Evolutionary conservation across 2,888 invertebrate genomes (phyloP), one percentile per base, ranked within the genome.

Genomic region (Merodon equestris): DNA sequence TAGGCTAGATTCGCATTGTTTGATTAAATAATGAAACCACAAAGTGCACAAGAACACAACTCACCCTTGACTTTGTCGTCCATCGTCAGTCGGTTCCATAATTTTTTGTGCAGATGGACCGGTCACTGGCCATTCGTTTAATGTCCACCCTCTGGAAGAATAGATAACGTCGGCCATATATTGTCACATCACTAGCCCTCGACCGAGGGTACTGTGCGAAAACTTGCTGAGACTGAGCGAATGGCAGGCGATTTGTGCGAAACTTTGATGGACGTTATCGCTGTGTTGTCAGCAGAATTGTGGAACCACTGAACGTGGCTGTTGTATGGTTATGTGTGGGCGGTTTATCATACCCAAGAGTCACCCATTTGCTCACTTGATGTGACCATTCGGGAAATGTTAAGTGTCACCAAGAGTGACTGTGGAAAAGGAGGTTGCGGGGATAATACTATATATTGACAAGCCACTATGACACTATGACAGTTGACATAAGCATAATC

Each of bases 221-320:
- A 64, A 50, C 57, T 10, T 53, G 57, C 47, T 45, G 51, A 44
- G 53, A 71, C 34, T 19, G 50, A 57, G 45, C 15, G 38, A 57
- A 54, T 73, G 60, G 48, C 36, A 50, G 42, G 56, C 57, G 63
- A 70, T 53, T 15, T 75, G 58, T 70, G 70, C 44, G 47, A 75
- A 75, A 54, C 54, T 75, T 75, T 75, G 75, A 75, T 70, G 57
- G 75, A 70, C 73, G 63, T 73, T 77, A 77, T 77, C 77, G 72
- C 53, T 73, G 63, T 73, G 68, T 58, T 77, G 77, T 73, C 77
- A 77, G 77, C 77, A 17, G 53, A 47, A 44, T 47, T 14, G 57
- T 45, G 50, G 56, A 45, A 54, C 14, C 47, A 40, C 60, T 44
- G 19, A 38, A 51, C 34, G 36, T 15, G 38, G 12, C 15, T 34